phyloP scores from a whole-genome alignment of 2,888 invertebrate genomes.

The Venustoraphidia nigricollis region DNA sequence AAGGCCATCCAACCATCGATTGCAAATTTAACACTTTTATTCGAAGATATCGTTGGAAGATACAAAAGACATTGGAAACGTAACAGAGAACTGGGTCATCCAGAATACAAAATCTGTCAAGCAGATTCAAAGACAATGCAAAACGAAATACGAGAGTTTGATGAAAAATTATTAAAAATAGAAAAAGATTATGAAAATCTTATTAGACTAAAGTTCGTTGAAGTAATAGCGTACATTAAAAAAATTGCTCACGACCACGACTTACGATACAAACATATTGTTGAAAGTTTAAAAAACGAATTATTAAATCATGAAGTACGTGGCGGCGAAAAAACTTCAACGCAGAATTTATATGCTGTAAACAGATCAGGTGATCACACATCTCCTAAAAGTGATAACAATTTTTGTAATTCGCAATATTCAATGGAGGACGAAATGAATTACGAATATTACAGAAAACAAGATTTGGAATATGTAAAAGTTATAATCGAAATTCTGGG shows the following conservation, averaged over 20 bases:
- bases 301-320: constrained; percentile 19
- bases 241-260: neutral
- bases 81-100: constrained; percentile 20
- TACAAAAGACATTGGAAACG: constrained; percentile 22
- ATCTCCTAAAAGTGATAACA: no score
- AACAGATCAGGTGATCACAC: neutral
- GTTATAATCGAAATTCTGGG: neutral
- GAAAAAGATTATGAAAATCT: constrained; percentile 16
- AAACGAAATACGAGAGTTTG: constrained; percentile 16
- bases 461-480: neutral
- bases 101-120: constrained; percentile 15
- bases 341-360: neutral
- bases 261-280: neutral
- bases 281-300: constrained; percentile 11
- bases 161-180: constrained; percentile 17
- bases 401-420: neutral
- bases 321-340: constrained; percentile 9
- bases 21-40: constrained; percentile 15
- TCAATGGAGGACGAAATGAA: neutral
- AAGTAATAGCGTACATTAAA: constrained; percentile 1
- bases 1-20: neutral
- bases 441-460: constrained; percentile 1
- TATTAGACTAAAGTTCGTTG: constrained; percentile 1
- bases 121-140: constrained; percentile 12
- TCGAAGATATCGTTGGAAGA: constrained; percentile 20